These are phyloP conservation scores for Hydractinia symbiolongicarpus DNA, from an alignment of 30 jellyfish, hydroid and myxozoan species.

Conservation along the genomic window DNA sequence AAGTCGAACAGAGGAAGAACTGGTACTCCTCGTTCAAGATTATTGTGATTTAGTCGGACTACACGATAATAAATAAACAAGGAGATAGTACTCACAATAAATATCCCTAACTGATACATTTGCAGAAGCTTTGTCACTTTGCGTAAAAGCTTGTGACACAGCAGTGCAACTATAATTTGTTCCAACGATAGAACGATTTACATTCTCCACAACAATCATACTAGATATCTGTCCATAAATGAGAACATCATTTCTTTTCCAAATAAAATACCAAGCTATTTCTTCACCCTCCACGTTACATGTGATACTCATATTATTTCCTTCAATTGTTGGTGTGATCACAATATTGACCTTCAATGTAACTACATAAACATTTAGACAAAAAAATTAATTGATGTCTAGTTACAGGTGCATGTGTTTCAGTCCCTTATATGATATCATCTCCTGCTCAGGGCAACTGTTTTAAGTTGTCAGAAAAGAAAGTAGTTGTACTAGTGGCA, in stretches of 20 bases:
- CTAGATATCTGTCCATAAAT: not conserved
- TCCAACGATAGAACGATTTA: not conserved
- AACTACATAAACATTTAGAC: not conserved
- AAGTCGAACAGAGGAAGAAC: too few relatives aligned
- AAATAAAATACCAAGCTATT: not conserved
- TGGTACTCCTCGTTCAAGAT: too few relatives aligned
- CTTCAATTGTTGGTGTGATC: slow-evolving; percentile 8
- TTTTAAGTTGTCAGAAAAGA: too few relatives aligned
- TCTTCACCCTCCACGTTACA: not conserved
- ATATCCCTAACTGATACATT: too few relatives aligned
- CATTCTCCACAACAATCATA: not conserved
- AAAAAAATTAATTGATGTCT: not conserved
- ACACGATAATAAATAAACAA: too few relatives aligned
- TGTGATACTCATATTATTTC: not conserved
- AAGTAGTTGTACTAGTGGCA: too few relatives aligned
- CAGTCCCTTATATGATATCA: too few relatives aligned
- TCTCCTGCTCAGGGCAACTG: too few relatives aligned
- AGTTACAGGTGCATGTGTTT: too few relatives aligned
- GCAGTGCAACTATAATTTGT: not conserved
- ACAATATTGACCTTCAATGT: not conserved
- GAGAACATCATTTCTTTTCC: not conserved
- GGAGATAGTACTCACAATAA: too few relatives aligned
- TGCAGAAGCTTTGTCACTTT: too few relatives aligned
- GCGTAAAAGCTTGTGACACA: not conserved
- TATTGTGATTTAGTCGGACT: too few relatives aligned